Base-by-base conservation (phyloP, 2,113 vertebrate species). In the Nannobrachium achirus region DNA sequence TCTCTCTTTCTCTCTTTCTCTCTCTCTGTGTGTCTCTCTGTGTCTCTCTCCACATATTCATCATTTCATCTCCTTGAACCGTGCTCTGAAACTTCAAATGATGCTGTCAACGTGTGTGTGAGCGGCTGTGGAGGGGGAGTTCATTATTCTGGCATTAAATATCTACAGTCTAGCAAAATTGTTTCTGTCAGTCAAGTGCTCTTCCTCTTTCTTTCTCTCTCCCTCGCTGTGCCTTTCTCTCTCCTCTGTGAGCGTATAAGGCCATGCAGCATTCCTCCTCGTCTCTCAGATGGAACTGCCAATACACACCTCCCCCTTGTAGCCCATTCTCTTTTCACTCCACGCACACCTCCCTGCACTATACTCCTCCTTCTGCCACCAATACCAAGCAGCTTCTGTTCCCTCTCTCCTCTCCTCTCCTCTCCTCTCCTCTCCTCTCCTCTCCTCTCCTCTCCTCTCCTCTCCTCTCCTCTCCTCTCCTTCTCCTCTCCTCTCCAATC, bases 261-360 rank as follows among this genome's bases (percentile, higher is more conserved):
- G 65, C 10, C 50, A 63, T 80, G 45, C 66, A 78, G 39, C 89
- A 91, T 93, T 92, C 90, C 88, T 88, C 58, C 53, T 75, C 49
- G 69, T 79, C 78, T 83, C 79, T 90, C 79, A 61, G 58, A 65
- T 86, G 85, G 88, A 87, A 91, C 88, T 79, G 73, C 71, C 79
- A 65, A 60, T 51, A 42, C 61, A 73, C 67, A 55, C 69, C 75
- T 52, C 52, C 73, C 63, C 66, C 69, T 67, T 55, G n/a, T 82
- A 72, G 11, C 75, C 63, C 63, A 33, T 73, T 58, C 33, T 33
- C 49, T 63, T 33, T 16, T 56, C 19, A 10, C 55, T 65, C 58
- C 41, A 56, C 72, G 73, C 69, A 50, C 68, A 18, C 69, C 59
- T 81, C 58, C 56, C 45, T 68, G 63, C 25, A 33, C 25, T 33